Evolutionary conservation across 2,113 vertebrate species (phyloP), one percentile per base, ranked within the genome.

Genomic region (Crotophaga sulcirostris): DNA sequence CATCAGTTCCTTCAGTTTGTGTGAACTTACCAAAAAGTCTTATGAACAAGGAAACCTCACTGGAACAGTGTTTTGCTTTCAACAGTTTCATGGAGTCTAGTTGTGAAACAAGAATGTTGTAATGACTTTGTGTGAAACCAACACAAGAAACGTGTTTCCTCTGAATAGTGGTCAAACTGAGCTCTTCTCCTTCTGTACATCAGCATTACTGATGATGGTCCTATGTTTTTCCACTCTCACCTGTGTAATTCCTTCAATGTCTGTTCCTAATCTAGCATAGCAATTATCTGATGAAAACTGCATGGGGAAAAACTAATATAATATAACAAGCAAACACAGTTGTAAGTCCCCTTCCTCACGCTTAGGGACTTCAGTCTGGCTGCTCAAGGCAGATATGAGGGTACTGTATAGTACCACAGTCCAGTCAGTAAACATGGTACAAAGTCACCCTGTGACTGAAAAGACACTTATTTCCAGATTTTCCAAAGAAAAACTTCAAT

Each of bases 101-200:
- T 31, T 23, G 17, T 45, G 25, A 47, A 79, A 13, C 21, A 20
- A 12, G 7, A 69, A 13, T 4, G 23, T 33, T 60, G 9, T 21
- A 5, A 21, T 2, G 6, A 38, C 25, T 44, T 28, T 0, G 1
- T 34, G 11, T 26, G 34, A 79, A 52, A 18, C 3, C 29, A 36
- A 34, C 28, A 11, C 10, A 7, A 54, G 21, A 51, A 33, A 16
- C 10, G 4, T 13, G 26, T 17, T 67, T 58, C 38, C 49, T 59
- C 20, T 13, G 9, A 23, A 29, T 1, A 7, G 5, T 36, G 68
- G 8, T n/a, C 3, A 1, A 4, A 2, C 4, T 1, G 6, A 19
- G 10, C 12, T 45, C 15, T 75, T n/a, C 33, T 28, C 24, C n/a
- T 64, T n/a, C 42, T 58, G 11, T 38, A 11, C 13, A 13, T 20